Conservation (phyloP, 1,140 invertebrate genomes). For the Olivierus martensii region DNA sequence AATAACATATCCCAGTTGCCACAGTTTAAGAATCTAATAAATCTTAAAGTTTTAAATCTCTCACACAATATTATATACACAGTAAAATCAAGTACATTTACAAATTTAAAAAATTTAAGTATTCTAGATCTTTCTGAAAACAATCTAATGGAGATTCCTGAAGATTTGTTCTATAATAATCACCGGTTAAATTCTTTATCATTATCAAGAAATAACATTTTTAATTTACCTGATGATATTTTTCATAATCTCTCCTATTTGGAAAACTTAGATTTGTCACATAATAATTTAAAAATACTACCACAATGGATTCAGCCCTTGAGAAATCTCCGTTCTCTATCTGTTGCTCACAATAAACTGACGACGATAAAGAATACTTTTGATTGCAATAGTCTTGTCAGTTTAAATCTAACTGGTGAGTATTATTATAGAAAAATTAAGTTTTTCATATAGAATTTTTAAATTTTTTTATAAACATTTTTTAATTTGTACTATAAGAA, state of each 20-base stretch:
- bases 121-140: too few species aligned
- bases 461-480: too few species aligned
- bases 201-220: conserved; percentile 6
- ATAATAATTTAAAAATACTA: conserved; percentile 1
- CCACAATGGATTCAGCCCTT: conserved; percentile 2
- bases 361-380: conserved; percentile 9
- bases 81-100: conserved; percentile 1
- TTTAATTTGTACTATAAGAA: too few species aligned
- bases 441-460: too few species aligned
- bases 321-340: conserved; percentile 10
- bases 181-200: not conserved
- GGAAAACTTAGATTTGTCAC: conserved; percentile 7
- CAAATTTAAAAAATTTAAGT: not conserved
- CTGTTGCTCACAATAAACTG: conserved; percentile 8
- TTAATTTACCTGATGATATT: not conserved
- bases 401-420: conserved; percentile 13
- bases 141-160: too few species aligned
- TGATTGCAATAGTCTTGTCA: conserved; percentile 5
- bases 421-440: too few species aligned
- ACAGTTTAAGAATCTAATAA: too few species aligned
- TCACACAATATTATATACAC: too few species aligned
- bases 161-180: too few species aligned
- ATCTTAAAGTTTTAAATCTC: too few species aligned
- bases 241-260: conserved; percentile 3
- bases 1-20: not conserved